A percentile compares a stretch with the other conserved stretches of the same genome.
phyloP scores from a whole-genome alignment of 2,113 vertebrate genomes.

The Odontophorus gujanensis region DNA sequence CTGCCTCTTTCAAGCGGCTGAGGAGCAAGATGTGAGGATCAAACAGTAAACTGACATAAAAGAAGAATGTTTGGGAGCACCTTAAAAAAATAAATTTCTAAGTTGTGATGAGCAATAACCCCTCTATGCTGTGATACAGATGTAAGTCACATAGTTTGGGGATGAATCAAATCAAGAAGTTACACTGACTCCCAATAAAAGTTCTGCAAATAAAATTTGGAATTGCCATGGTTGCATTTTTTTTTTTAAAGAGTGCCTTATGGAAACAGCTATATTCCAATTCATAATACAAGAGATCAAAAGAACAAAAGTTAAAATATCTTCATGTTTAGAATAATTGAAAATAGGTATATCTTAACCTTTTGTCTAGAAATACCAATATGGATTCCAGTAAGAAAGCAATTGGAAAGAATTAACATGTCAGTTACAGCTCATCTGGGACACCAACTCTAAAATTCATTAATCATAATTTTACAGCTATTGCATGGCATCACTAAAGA shows the following conservation, averaged over 20 bases:
- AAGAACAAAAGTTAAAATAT: conserved; percentile 22
- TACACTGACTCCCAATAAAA: conserved; percentile 13
- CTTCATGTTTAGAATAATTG: background rate
- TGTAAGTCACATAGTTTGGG: background rate
- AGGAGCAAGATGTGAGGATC: conserved; percentile 4
- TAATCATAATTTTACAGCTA: conserved; percentile 3
- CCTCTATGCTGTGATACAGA: conserved; percentile 19
- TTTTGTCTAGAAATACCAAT: background rate
- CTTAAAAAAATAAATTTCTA: background rate
- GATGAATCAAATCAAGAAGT: conserved; percentile 24
- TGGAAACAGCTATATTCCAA: conserved; percentile 8
- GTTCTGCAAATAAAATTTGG: conserved; percentile 14
- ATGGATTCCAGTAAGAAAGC: conserved; percentile 6
- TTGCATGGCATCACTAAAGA: background rate
- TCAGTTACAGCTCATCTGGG: background rate
- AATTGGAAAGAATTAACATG: conserved; percentile 12
- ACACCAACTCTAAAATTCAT: background rate
- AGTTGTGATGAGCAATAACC: background rate
- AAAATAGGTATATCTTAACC: background rate
- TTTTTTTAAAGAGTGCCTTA: background rate
- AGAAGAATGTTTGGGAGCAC: background rate
- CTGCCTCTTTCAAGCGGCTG: background rate
- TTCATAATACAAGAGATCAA: background rate
- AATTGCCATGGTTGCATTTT: background rate
- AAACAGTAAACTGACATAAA: background rate